Conservation (phyloP, 2,888 invertebrate species). For the Ypsolopha sequella region DNA sequence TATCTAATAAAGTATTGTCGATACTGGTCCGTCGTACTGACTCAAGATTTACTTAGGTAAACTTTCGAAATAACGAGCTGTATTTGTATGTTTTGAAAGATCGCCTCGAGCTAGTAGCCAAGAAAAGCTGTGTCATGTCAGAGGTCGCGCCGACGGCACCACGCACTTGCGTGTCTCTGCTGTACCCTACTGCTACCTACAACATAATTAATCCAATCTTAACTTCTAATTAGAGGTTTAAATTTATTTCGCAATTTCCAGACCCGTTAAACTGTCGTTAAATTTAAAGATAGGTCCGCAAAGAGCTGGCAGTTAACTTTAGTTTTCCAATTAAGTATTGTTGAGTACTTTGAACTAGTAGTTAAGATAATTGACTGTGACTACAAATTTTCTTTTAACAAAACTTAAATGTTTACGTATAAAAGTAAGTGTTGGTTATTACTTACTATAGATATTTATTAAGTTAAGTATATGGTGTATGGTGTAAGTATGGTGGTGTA, state of each 20-base stretch:
- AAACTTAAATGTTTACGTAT: too few relatives aligned
- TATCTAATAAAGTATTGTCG: not conserved
- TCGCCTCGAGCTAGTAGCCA: slow-evolving; percentile 39
- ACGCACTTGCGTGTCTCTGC: slow-evolving; percentile 36
- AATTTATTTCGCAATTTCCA: not conserved
- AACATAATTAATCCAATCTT: slow-evolving; percentile 46
- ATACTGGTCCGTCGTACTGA: slow-evolving; percentile 7
- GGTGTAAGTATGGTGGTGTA: too few relatives aligned
- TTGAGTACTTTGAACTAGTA: too few relatives aligned
- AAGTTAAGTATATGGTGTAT: too few relatives aligned
- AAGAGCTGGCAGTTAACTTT: too few relatives aligned
- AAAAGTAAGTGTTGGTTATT: too few relatives aligned
- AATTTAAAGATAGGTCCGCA: not conserved
- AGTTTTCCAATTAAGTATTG: too few relatives aligned
- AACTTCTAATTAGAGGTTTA: slow-evolving; percentile 10
- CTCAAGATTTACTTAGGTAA: slow-evolving; percentile 26
- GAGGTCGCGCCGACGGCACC: slow-evolving; percentile 28
- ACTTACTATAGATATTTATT: too few relatives aligned
- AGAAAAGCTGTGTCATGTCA: slow-evolving; percentile 39
- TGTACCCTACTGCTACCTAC: slow-evolving; percentile 21
- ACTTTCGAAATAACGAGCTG: slow-evolving; percentile 49
- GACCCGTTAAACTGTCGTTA: not conserved
- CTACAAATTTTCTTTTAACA: too few relatives aligned
- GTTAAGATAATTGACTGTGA: too few relatives aligned
- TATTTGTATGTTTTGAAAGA: slow-evolving; percentile 30